Conservation (phyloP, 2,797 vertebrate genomes). For the Anas bernieri region DNA sequence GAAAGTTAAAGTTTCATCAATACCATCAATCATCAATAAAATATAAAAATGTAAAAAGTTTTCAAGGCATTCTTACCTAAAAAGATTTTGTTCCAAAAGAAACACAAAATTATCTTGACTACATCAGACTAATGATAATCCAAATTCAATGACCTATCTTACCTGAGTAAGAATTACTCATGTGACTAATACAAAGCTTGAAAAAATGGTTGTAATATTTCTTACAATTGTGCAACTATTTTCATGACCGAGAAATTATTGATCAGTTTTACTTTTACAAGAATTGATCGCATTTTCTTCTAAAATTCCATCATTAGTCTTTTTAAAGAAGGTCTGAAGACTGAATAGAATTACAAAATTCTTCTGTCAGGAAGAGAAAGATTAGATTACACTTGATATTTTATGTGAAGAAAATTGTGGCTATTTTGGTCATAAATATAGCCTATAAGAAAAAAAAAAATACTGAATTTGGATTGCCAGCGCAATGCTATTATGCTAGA, state of each 20-base stretch:
- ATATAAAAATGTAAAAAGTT: background rate
- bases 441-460: conserved; percentile 24
- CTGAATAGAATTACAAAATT: conserved; percentile 50
- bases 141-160: background rate
- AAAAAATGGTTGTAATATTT: background rate
- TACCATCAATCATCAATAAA: background rate
- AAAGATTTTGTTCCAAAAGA: background rate
- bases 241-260: background rate
- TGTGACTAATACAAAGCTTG: background rate
- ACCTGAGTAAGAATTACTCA: background rate
- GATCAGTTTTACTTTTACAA: background rate
- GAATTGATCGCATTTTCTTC: background rate
- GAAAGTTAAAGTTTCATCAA: background rate
- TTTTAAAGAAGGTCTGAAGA: conserved; percentile 25
- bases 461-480: conserved; percentile 20
- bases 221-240: background rate
- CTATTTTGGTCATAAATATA: conserved; percentile 60
- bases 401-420: conserved; percentile 49
- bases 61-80: background rate
- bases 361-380: conserved; percentile 54
- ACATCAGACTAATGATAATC: background rate
- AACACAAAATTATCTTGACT: background rate
- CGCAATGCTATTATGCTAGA: conserved; percentile 9
- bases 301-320: background rate
- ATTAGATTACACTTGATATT: conserved; percentile 46